phyloP scores from a whole-genome alignment of 2,797 vertebrate species.

The Clarias fuscus region DNA sequence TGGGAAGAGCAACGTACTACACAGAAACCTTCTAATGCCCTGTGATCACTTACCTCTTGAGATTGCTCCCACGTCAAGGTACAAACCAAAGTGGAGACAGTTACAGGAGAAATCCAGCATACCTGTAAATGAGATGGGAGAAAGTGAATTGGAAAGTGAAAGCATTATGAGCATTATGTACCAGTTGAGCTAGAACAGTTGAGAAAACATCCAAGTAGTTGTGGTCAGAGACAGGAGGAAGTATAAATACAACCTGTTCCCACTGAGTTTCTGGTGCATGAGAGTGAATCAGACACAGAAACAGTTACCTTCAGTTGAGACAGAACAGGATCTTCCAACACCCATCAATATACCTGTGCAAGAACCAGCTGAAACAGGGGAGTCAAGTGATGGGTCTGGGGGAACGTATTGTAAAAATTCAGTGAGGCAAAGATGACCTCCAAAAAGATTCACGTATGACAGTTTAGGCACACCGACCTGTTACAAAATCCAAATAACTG shows the following conservation, averaged over 20 bases:
- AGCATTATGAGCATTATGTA: neutral
- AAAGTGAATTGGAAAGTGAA: neutral
- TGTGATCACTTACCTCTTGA: neutral
- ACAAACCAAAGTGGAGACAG: neutral
- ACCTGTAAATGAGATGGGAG: neutral
- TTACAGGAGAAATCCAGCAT: neutral
- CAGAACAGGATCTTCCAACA: neutral
- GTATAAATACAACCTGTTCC: neutral
- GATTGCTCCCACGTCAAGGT: neutral
- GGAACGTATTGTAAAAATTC: neutral
- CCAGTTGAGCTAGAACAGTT: neutral
- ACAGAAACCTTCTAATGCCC: neutral
- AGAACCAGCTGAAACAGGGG: neutral
- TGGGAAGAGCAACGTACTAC: neutral
- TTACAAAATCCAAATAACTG: too few relatives aligned
- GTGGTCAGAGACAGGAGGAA: neutral
- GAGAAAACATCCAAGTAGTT: too few relatives aligned
- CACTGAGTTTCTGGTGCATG: neutral
- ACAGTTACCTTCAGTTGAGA: too few relatives aligned
- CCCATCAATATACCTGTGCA: too few relatives aligned
- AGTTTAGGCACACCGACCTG: neutral
- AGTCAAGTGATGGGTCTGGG: neutral
- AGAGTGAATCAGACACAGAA: neutral
- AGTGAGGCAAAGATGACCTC: neutral
- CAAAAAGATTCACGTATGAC: neutral